These are phyloP conservation scores for Saguinus midas DNA, from an alignment of 2,113 vertebrate species.

Conservation along the genomic window DNA sequence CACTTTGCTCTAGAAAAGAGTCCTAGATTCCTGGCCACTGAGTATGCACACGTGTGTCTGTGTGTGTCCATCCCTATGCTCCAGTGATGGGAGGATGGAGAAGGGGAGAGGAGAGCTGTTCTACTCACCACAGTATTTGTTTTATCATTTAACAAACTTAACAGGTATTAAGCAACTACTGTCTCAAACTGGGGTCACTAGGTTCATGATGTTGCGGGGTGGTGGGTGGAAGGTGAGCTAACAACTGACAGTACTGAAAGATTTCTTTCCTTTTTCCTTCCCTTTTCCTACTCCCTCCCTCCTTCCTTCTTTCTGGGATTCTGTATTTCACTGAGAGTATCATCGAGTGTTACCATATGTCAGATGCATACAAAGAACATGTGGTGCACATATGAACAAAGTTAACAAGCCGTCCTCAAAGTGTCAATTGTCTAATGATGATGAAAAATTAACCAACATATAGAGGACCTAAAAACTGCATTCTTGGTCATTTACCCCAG, in stretches of 20 bases:
- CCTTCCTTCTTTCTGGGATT: neutral
- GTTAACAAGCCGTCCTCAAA: neutral
- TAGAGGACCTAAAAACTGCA: neutral
- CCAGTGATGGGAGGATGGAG: neutral
- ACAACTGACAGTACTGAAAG: neutral
- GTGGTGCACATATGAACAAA: neutral
- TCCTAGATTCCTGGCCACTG: neutral
- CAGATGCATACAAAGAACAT: neutral
- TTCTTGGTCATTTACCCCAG: neutral
- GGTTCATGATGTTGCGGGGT: neutral
- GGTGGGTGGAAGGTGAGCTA: neutral
- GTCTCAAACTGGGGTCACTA: too few species aligned
- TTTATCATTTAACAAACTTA: neutral
- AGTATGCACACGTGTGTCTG: fast-evolving
- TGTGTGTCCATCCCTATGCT: neutral
- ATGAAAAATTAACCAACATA: neutral
- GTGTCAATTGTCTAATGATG: neutral
- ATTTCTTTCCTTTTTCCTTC: neutral
- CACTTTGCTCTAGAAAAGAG: neutral
- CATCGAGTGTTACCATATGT: neutral
- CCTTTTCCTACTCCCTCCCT: neutral
- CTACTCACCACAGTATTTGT: neutral
- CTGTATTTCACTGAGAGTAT: neutral
- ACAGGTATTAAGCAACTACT: neutral
- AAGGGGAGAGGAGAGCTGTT: neutral